These are phyloP conservation scores for Chirona hameri DNA, from an alignment of 2,888 invertebrate genomes.

Conservation along the genomic window DNA sequence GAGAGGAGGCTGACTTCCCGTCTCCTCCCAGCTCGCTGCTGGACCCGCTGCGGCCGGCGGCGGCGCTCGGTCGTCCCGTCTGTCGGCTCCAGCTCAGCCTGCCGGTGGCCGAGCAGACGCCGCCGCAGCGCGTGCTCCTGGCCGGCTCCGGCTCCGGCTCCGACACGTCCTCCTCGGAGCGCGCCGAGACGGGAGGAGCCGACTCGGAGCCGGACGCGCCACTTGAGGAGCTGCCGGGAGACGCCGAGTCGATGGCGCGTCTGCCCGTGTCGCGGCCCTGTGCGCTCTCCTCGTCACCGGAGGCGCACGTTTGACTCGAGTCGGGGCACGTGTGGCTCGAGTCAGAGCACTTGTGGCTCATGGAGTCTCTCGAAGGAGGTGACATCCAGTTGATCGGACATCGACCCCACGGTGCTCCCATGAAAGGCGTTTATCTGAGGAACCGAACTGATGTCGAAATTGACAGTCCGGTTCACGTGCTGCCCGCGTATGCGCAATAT, in stretches of 20 bases:
- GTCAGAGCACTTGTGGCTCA: too few relatives aligned
- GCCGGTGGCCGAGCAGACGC: conserved; percentile 12
- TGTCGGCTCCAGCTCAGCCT: background rate
- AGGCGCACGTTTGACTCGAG: background rate
- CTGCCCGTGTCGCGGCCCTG: background rate
- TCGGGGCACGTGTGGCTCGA: too few relatives aligned
- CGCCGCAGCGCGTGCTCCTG: conserved; percentile 12
- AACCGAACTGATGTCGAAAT: too few relatives aligned
- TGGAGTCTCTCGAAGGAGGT: too few relatives aligned
- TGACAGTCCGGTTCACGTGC: too few relatives aligned
- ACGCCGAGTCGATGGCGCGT: background rate
- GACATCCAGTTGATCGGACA: too few relatives aligned
- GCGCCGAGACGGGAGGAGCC: conserved; percentile 6
- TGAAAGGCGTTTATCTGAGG: too few relatives aligned
- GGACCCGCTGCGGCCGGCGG: conserved; percentile 25
- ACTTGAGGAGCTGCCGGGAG: conserved; percentile 22
- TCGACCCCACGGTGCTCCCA: too few relatives aligned
- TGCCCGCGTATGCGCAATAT: too few relatives aligned
- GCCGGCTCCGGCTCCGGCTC: background rate
- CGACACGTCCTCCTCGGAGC: background rate
- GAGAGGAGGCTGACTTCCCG: conserved; percentile 24
- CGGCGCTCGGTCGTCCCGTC: background rate
- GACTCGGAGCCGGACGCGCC: conserved; percentile 10
- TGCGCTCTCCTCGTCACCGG: background rate
- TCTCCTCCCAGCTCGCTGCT: conserved; percentile 28